A percentile compares a stretch with the other conserved stretches of the same genome.
Conservation (phyloP, 2,888 invertebrate genomes). For the Doris montereyensis region DNA sequence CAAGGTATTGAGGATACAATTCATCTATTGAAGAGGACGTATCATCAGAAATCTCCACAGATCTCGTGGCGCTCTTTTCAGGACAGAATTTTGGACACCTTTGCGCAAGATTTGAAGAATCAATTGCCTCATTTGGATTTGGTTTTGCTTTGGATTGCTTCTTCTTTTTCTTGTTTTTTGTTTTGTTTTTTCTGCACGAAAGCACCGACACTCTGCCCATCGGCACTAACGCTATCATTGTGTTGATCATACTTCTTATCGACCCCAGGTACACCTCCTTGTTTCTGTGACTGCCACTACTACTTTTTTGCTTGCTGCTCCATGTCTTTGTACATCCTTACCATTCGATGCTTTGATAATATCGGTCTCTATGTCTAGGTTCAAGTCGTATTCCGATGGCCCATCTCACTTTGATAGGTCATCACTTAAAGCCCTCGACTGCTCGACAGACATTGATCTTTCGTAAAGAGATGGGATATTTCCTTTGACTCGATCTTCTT, state of each 20-base stretch:
- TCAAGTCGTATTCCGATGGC: neutral
- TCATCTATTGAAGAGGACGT: too few species aligned
- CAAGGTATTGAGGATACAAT: too few species aligned
- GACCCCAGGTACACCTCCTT: neutral
- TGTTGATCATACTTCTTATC: neutral
- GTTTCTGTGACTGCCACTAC: neutral
- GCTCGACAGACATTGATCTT: slow-evolving; percentile 44
- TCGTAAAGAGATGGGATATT: slow-evolving; percentile 44
- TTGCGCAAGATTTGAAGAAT: too few species aligned
- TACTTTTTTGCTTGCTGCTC: neutral
- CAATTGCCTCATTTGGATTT: too few species aligned
- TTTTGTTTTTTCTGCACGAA: too few species aligned
- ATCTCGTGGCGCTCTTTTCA: too few species aligned
- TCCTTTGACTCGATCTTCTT: neutral
- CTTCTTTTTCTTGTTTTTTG: too few species aligned
- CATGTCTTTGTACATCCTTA: neutral
- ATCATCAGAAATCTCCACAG: too few species aligned
- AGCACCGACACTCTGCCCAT: too few species aligned
- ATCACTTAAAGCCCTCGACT: slow-evolving; percentile 41
- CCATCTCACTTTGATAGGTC: neutral
- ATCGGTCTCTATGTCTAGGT: neutral
- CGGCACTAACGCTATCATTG: neutral
- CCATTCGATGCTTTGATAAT: too few species aligned
- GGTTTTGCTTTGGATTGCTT: too few species aligned
- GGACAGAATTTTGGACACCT: too few species aligned